Evolutionary conservation across 2,113 vertebrate species (phyloP), one percentile per base, ranked within the genome.

Genomic region (Eolophus roseicapilla): DNA sequence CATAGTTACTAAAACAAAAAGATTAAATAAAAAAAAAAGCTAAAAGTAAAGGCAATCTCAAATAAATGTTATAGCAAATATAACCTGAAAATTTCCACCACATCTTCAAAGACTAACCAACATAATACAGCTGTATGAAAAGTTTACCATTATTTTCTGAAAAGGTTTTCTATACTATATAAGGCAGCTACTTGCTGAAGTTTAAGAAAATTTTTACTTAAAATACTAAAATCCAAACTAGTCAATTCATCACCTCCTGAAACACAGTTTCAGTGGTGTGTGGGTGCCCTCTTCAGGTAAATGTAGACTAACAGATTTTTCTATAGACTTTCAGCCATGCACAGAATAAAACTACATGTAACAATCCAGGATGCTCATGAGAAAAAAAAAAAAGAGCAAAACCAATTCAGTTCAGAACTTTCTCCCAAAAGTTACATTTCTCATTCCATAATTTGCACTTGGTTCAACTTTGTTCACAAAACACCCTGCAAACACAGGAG

Each of bases 251-350:
- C 67, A 67, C 23, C 5, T 12, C 49, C 93, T 77, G 59, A 94
- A 95, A 76, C 7, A 27, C 0, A 0, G 17, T 82, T 93, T 85
- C 64, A 80, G 67, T 69, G 71, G 33, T 64, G 41, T 77, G 19
- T 44, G 53, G 43, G n/a, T 62, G 96, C 98, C 98, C 97, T 97
- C 98, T 97, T 74, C 90, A 89, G 98, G 93, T 46, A 82, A 96
- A 24, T 13, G 15, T 18, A 17, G 11, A 74, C 11, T 49, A 97
- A 44, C 20, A 65, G 17, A 52, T 43, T 65, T 52, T 73, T 28
- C 29, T 25, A 13, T 23, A 29, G 33, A 47, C 49, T 82, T 77
- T 15, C 39, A 87, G 46, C 55, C 76, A 39, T 7, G 14, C 24
- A 53, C 49, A 77, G 87, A 95, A 43, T 49, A 64, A 84, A 81